Evolutionary conservation across 2,888 invertebrate species (phyloP).

Genomic region (Eucriotettix oculatus): DNA sequence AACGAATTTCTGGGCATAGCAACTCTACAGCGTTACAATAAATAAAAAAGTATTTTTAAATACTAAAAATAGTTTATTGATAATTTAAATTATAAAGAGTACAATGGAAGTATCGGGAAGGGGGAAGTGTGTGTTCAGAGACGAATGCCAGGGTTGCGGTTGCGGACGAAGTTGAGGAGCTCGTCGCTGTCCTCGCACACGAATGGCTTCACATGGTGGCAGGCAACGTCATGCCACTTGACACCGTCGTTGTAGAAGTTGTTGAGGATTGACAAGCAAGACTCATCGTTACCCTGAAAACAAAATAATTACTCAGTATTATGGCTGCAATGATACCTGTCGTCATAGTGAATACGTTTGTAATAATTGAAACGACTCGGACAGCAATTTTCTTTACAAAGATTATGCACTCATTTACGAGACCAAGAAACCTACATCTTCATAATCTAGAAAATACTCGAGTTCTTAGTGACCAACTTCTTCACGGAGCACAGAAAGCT

Average conservation of each 20-base stretch:
- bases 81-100: neutral
- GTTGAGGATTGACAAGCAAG: slow-evolving; percentile 74
- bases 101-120: neutral
- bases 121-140: slow-evolving; percentile 32
- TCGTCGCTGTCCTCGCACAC: slow-evolving; percentile 86
- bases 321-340: no score
- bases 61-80: neutral
- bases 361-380: no score
- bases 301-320: no score
- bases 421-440: no score
- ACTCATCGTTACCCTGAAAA: slow-evolving; percentile 71
- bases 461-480: no score
- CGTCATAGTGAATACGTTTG: no score
- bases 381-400: no score
- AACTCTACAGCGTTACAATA: no score
- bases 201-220: slow-evolving; percentile 72
- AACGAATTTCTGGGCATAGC: no score
- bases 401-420: no score
- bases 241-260: slow-evolving; percentile 82
- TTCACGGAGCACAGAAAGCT: no score
- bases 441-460: no score
- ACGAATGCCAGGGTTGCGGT: slow-evolving; percentile 72
- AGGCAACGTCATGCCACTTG: slow-evolving; percentile 78
- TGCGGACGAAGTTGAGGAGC: slow-evolving; percentile 75
- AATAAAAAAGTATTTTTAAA: neutral